Conservation (phyloP, 2,797 vertebrate genomes). For the Pantherophis vulpinus region DNA sequence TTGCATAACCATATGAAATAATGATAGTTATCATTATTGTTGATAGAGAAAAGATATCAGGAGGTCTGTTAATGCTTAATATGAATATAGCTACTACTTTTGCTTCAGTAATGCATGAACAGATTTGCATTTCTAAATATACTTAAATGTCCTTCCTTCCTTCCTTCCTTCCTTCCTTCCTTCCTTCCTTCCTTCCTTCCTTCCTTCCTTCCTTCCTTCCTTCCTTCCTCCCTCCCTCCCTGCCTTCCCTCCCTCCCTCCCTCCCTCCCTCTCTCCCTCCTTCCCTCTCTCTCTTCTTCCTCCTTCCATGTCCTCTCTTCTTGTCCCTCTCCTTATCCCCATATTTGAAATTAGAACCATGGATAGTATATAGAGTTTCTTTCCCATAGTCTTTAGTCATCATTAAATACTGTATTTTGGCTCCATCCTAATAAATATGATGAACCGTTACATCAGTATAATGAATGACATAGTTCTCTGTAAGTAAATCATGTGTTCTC, state of each 20-base stretch:
- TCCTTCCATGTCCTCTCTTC: neutral
- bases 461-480: neutral
- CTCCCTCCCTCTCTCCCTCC: rapidly evolving
- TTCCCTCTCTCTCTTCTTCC: neutral
- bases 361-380: neutral
- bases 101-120: neutral
- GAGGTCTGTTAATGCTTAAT: neutral
- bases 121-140: neutral
- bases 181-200: rapidly evolving
- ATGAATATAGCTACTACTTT: neutral
- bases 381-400: neutral
- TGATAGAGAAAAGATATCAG: neutral
- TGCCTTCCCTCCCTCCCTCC: too few species aligned
- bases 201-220: rapidly evolving
- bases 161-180: too few species aligned
- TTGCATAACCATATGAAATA: neutral
- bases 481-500: neutral
- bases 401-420: neutral
- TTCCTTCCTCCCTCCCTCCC: neutral
- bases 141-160: neutral
- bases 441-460: neutral
- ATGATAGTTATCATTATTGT: neutral
- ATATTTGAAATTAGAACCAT: neutral
- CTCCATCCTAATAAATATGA: neutral
- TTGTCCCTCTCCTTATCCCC: neutral